A percentile compares a stretch with the other conserved stretches of the same genome.
Conservation (phyloP, 1,140 invertebrate genomes). For the Drosophila mayri region DNA sequence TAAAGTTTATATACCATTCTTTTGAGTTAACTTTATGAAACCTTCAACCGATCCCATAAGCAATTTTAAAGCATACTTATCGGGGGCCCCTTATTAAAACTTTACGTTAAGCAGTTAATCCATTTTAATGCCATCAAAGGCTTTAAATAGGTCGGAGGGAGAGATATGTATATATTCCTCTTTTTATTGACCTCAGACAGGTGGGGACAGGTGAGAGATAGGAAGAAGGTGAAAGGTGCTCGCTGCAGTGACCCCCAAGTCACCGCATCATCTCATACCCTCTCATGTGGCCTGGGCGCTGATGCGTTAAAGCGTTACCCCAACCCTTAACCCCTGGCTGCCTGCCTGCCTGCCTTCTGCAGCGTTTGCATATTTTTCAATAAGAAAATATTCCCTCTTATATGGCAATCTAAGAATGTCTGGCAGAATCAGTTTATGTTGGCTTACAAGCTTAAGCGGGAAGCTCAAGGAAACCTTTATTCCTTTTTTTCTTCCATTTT, state of each 20-base stretch:
- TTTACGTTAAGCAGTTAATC: conserved; percentile 21
- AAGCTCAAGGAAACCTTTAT: neutral
- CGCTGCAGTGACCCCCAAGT: conserved; percentile 11
- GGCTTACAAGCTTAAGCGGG: conserved; percentile 33
- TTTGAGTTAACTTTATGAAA: conserved; percentile 15
- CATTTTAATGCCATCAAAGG: conserved; percentile 19
- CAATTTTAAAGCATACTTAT: conserved; percentile 10
- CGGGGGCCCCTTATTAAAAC: conserved; percentile 7
- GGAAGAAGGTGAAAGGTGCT: neutral
- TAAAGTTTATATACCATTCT: conserved; percentile 8
- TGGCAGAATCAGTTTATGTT: conserved; percentile 45
- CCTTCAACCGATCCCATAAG: neutral
- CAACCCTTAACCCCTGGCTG: conserved; percentile 5
- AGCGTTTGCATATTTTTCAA: conserved; percentile 74
- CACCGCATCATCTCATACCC: neutral
- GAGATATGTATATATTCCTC: neutral
- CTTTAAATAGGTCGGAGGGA: conserved; percentile 1
- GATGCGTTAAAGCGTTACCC: conserved; percentile 44
- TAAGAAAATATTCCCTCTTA: conserved; percentile 63
- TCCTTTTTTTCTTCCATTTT: conserved; percentile 2
- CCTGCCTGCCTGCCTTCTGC: conserved; percentile 20
- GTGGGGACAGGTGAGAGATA: neutral
- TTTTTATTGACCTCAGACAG: neutral
- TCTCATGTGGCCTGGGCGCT: conserved; percentile 10
- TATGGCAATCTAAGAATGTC: conserved; percentile 36